phyloP scores from a whole-genome alignment of 1,140 invertebrate genomes.

The Brachionus paranguensis region DNA sequence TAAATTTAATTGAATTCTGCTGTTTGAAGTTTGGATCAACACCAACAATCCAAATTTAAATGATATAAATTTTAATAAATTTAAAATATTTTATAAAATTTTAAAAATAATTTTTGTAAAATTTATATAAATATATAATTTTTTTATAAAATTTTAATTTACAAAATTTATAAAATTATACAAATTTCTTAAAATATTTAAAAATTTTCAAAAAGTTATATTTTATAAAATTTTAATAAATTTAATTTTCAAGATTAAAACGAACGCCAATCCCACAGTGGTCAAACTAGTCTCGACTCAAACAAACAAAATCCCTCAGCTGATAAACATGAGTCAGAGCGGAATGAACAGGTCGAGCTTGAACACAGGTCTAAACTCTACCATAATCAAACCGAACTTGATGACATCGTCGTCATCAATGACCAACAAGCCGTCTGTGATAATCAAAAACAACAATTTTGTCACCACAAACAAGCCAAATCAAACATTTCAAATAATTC shows the following conservation, averaged over 20 bases:
- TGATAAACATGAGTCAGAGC: background rate
- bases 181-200: too few species aligned
- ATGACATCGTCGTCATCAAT: background rate
- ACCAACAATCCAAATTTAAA: too few species aligned
- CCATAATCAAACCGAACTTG: background rate
- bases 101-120: too few species aligned
- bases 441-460: conserved; percentile 21
- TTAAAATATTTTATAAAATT: too few species aligned
- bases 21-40: too few species aligned
- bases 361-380: background rate
- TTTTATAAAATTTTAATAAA: too few species aligned
- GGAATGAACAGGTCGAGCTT: background rate
- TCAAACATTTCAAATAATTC: conserved; percentile 14
- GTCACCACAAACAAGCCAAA: background rate
- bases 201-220: too few species aligned
- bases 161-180: too few species aligned
- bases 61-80: too few species aligned
- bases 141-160: too few species aligned
- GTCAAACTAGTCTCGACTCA: conserved; percentile 27
- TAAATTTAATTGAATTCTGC: too few species aligned
- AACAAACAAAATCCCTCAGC: conserved; percentile 13
- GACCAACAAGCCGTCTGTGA: background rate
- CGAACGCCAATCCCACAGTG: background rate
- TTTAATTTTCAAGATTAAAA: conserved; percentile 4
- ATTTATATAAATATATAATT: too few species aligned